Evolutionary conservation across 2,113 vertebrate genomes (phyloP), one percentile per base, ranked within the genome.

Genomic region (Myrmecophaga tridactyla): DNA sequence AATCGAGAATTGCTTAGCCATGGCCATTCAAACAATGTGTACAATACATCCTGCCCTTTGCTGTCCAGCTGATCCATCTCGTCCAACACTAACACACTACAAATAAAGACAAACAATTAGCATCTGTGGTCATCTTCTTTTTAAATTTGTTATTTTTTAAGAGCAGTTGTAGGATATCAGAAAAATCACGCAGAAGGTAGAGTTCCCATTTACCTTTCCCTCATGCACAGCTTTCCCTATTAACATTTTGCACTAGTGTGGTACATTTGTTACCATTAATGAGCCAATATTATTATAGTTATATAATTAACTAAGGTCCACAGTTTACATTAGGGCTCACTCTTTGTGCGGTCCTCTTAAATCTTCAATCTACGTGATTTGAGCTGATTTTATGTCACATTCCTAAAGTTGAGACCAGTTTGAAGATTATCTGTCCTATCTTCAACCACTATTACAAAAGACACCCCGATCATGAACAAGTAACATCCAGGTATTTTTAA

Each of bases 1-100:
- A 99, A 97, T 34, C 99, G 98, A 43, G 99, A 99, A 78, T 84
- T 72, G 1, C 97, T 97, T 41, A 99, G 98, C 97, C 96, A 98
- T 0, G 99, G 99, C 99, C 99, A 99, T 70, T 99, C 99, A 39
- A 99, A 99, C 60, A 99, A 98, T 4, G 99, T 99, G 98, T 99
- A 99, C 5, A 99, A 98, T 46, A 99, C 99, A 0, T 99, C 99
- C 96, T 99, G 99, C 11, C 99, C 98, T 95, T 98, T 99, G 94
- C 99, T 99, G 97, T 99, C 99, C 98, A 99, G 98, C 97, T 99
- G 99, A 94, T 99, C 99, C 99, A 99, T 98, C 95, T 99, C 99
- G 12, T 99, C 99, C 97, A 99, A 96, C 80, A 99, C 99, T 95
- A 99, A 95, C 23, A 99, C 97, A 2, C 99, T 99, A 96, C 15